Base-by-base conservation (phyloP, 2,888 invertebrate species). In the Drosophila pegasa region DNA sequence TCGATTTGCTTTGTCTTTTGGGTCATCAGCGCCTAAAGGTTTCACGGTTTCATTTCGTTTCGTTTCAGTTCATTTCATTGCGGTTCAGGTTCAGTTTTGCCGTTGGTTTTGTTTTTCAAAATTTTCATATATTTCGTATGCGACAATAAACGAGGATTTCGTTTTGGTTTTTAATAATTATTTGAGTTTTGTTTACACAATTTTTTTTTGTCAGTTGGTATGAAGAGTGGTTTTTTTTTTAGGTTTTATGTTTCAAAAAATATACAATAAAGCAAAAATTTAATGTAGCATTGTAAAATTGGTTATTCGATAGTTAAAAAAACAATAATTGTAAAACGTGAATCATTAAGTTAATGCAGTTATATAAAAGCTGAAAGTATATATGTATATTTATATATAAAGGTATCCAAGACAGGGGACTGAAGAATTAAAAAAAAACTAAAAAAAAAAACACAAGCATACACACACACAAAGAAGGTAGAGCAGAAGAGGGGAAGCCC, bases 1-100 rank as follows among this genome's bases (percentile, higher is more conserved):
- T 97, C 97, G 85, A 97, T 95, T 93, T 96, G 95, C 71, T 95
- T 95, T 93, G 98, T 97, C 92, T 98, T 98, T 92, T 98, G 98
- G 88, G 97, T 96, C 92, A 97, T 95, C 91, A 97, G 93, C 75
- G 96, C 95, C 95, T 95, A 93, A 87, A 89, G 79, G 50, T 72
- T 71, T 83, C 50, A 56, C 61, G 50, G 54, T 72, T 72, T 47
- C 40, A 33, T 48, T 68, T 38, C 29, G 18, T 50, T 29, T 59
- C 51, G 18, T 25, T 75, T 64, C 27, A 27, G 40, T 67, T 38
- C 16, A 50, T 43, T 33, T 55, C 51, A 40, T 50, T 45, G 31
- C 14, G 40, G 37, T 60, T 58, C 31, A 29, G 38, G 40, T 27
- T 45, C 27, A 33, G 18, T 20, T 33, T 55, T 41, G 56, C 58